These are phyloP conservation scores for Hirtodrosophila trivittata DNA, from an alignment of 2,888 invertebrate genomes.

Conservation along the genomic window DNA sequence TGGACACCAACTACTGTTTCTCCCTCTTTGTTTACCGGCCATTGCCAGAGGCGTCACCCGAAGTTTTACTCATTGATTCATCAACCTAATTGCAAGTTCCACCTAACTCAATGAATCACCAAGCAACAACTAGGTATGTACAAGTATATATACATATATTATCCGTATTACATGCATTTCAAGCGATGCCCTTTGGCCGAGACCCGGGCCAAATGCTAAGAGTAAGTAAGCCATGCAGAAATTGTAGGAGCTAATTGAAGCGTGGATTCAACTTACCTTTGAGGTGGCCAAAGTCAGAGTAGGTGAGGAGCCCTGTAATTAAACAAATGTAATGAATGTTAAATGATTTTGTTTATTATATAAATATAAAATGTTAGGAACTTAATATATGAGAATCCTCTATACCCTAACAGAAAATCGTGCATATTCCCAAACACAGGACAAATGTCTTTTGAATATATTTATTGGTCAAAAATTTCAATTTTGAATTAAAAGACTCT, in stretches of 20 bases:
- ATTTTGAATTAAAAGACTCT: no score
- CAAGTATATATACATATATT: no score
- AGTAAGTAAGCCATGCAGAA: constrained; percentile 31
- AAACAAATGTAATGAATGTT: constrained; percentile 75
- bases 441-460: no score
- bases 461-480: no score
- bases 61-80: constrained; percentile 9
- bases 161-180: constrained; percentile 32
- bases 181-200: background rate
- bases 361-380: background rate
- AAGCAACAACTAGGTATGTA: constrained; percentile 9
- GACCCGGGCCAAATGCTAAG: background rate
- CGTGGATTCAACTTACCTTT: constrained; percentile 86
- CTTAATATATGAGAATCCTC: no score
- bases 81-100: constrained; percentile 42
- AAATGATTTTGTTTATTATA: background rate
- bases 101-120: constrained; percentile 39
- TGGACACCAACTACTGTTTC: constrained; percentile 10
- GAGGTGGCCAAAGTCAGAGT: constrained; percentile 91
- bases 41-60: background rate
- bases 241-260: background rate
- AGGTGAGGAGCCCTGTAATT: constrained; percentile 90
- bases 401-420: no score
- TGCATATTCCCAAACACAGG: no score
- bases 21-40: constrained; percentile 1